These are phyloP conservation scores for Sebastes schlegelii DNA, from an alignment of 2,113 vertebrate genomes.

Conservation along the genomic window DNA sequence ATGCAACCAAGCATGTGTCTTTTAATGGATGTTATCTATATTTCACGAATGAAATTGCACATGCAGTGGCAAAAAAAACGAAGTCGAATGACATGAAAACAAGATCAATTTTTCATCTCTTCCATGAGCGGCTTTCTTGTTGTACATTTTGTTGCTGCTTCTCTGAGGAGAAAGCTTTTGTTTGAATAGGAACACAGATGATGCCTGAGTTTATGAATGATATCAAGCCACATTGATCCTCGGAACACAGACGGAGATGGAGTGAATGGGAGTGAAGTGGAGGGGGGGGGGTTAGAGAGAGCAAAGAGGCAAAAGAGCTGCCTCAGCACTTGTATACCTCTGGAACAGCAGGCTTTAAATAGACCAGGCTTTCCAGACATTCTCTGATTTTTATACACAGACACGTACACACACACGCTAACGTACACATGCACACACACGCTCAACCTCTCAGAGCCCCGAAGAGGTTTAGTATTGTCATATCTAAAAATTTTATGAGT, in stretches of 20 bases:
- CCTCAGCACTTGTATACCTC: constrained; percentile 77
- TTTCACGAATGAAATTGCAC: constrained; percentile 48
- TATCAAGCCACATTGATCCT: constrained; percentile 63
- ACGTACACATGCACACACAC: constrained; percentile 34
- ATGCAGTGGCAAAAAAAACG: constrained; percentile 37
- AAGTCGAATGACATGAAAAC: constrained; percentile 46
- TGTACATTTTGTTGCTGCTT: constrained; percentile 42
- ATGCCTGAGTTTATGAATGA: constrained; percentile 64
- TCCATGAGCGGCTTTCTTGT: constrained; percentile 36
- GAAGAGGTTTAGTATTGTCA: constrained; percentile 63
- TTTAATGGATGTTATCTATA: constrained; percentile 65
- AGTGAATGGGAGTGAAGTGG: constrained; percentile 59
- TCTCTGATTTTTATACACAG: constrained; percentile 44
- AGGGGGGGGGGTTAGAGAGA: constrained; percentile 12
- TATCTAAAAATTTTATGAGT: constrained; percentile 78
- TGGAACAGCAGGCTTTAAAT: constrained; percentile 70
- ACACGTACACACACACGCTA: constrained; percentile 24
- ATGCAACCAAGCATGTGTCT: constrained; percentile 35
- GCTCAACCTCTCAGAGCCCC: constrained; percentile 41
- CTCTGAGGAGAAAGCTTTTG: constrained; percentile 58
- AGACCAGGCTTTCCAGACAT: constrained; percentile 69
- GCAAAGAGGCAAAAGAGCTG: constrained; percentile 65
- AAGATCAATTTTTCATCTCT: constrained; percentile 63
- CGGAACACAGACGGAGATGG: constrained; percentile 40
- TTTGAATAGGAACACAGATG: constrained; percentile 51